phyloP scores from a whole-genome alignment of 1,140 invertebrate genomes.

The Oscheius sp. region DNA sequence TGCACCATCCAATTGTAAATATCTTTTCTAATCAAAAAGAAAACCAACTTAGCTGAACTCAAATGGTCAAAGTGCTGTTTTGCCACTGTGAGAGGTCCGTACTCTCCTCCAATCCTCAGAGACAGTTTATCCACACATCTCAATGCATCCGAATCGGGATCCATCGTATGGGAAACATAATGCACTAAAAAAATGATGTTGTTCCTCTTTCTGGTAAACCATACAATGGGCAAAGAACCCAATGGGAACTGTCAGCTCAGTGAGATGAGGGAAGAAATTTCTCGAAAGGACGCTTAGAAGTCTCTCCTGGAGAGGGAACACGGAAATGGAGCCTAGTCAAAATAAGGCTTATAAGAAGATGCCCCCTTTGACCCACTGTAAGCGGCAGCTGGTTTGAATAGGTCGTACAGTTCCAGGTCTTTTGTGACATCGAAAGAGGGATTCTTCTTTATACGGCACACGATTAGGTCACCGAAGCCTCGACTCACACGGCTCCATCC shows the following conservation, averaged over 20 bases:
- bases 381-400: neutral
- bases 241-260: neutral
- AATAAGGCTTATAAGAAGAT: neutral
- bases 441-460: neutral
- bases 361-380: neutral
- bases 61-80: constrained; percentile 3
- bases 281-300: constrained; percentile 6
- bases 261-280: neutral
- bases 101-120: neutral
- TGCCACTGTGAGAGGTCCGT: neutral
- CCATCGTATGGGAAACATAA: neutral
- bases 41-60: neutral
- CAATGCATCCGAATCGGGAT: neutral
- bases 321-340: neutral
- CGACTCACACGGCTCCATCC: constrained; percentile 13
- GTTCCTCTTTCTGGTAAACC: neutral
- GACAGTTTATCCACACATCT: neutral
- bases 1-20: no score
- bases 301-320: constrained; percentile 9
- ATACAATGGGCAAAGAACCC: neutral
- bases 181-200: neutral
- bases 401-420: neutral
- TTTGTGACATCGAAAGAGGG: neutral
- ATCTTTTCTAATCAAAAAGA: no score
- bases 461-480: constrained; percentile 8